Evolutionary conservation across 2,113 vertebrate species (phyloP).

Genomic region (Pterocles gutturalis): DNA sequence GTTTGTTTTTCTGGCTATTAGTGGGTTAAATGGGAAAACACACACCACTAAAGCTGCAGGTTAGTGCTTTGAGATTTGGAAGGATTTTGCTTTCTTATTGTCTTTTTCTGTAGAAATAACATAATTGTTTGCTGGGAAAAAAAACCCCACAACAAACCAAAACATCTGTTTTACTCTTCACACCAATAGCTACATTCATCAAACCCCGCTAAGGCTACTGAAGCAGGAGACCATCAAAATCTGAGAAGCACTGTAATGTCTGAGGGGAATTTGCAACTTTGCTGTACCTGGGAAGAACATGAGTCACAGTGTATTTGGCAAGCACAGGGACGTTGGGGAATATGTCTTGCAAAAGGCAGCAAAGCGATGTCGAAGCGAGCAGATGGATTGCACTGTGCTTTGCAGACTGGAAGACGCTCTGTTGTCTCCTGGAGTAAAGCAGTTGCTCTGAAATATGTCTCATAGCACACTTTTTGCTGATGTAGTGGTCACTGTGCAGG

Average conservation of each 20-base stretch:
- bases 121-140: background rate
- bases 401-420: background rate
- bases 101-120: background rate
- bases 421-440: background rate
- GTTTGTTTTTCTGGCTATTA: background rate
- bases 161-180: constrained; percentile 50
- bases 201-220: constrained; percentile 27
- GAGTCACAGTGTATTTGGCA: constrained; percentile 7
- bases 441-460: background rate
- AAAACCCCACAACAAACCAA: background rate
- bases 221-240: constrained; percentile 33
- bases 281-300: constrained; percentile 40
- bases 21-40: background rate
- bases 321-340: background rate
- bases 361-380: background rate
- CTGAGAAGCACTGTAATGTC: background rate
- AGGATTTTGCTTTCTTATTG: background rate
- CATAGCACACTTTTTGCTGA: background rate
- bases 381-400: background rate
- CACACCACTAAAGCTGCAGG: background rate
- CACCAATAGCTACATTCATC: background rate
- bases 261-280: background rate
- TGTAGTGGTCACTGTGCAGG: background rate
- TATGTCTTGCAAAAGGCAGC: background rate
- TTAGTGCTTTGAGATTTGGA: background rate